Evolutionary conservation across 1,140 invertebrate genomes (phyloP).

Genomic region (Calliopsis andreniformis): DNA sequence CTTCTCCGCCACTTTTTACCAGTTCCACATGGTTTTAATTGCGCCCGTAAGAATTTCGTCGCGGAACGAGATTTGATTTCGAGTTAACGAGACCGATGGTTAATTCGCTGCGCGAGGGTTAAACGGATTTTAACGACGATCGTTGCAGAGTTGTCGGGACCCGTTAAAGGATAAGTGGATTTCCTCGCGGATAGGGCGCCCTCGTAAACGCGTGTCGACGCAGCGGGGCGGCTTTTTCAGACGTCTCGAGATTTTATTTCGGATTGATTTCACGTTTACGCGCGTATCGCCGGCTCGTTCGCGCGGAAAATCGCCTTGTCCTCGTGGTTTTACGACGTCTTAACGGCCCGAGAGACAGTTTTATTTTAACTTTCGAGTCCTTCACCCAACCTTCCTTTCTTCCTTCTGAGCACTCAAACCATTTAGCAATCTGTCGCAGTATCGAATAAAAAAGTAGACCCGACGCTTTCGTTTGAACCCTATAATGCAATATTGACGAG

Average conservation of each 20-base stretch:
- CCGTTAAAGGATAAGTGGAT: constrained; percentile 51
- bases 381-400: too few species aligned
- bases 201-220: constrained; percentile 29
- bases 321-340: background rate
- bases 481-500: background rate
- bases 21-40: constrained; percentile 17
- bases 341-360: background rate
- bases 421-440: background rate
- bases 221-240: background rate
- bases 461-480: background rate
- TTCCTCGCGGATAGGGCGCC: constrained; percentile 37
- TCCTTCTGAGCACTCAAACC: background rate
- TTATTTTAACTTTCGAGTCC: background rate
- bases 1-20: background rate
- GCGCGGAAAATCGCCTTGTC: constrained; percentile 19
- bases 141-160: constrained; percentile 46
- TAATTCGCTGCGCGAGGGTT: constrained; percentile 48
- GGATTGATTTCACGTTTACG: constrained; percentile 42
- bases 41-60: constrained; percentile 12
- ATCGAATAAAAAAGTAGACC: background rate
- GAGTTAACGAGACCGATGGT: constrained; percentile 45
- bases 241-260: constrained; percentile 40
- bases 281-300: constrained; percentile 4
- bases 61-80: constrained; percentile 35
- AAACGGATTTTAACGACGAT: constrained; percentile 53